Conservation (phyloP, 2,888 invertebrate genomes). For the Nymphalis c-album region DNA sequence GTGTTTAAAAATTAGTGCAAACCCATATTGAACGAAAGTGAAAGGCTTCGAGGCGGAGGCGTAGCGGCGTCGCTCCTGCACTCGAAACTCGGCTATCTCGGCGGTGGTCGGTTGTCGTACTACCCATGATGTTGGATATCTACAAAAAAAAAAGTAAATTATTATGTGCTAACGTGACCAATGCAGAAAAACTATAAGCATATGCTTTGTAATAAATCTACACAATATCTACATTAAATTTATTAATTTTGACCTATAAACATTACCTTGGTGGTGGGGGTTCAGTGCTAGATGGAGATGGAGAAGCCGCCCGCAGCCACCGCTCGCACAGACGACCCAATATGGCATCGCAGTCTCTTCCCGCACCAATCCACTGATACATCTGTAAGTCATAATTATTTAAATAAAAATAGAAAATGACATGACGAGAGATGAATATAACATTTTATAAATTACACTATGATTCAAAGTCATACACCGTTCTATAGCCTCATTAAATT, state of each 20-base stretch:
- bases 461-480: no score
- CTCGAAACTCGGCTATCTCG: slow-evolving; percentile 88
- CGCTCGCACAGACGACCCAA: slow-evolving; percentile 88
- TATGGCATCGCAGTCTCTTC: slow-evolving; percentile 92
- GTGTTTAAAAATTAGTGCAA: slow-evolving; percentile 72
- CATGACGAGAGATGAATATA: no score
- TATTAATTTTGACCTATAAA: background rate
- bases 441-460: no score
- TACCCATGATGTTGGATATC: slow-evolving; percentile 81
- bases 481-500: no score
- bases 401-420: background rate
- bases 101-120: slow-evolving; percentile 89
- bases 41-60: slow-evolving; percentile 95
- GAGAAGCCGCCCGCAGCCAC: slow-evolving; percentile 85
- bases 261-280: slow-evolving; percentile 63
- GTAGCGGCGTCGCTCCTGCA: slow-evolving; percentile 91
- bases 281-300: slow-evolving; percentile 51
- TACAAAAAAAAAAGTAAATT: slow-evolving; percentile 8
- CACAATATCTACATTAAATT: no score
- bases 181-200: no score
- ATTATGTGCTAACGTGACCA: no score
- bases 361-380: slow-evolving; percentile 97
- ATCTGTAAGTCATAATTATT: slow-evolving; percentile 62
- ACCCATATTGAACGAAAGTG: slow-evolving; percentile 93
- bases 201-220: no score